Percentiles rank a stretch among this genome's conserved stretches.
Evolutionary conservation across 2,113 vertebrate genomes (phyloP).

Genomic region (Vulpes vulpes): DNA sequence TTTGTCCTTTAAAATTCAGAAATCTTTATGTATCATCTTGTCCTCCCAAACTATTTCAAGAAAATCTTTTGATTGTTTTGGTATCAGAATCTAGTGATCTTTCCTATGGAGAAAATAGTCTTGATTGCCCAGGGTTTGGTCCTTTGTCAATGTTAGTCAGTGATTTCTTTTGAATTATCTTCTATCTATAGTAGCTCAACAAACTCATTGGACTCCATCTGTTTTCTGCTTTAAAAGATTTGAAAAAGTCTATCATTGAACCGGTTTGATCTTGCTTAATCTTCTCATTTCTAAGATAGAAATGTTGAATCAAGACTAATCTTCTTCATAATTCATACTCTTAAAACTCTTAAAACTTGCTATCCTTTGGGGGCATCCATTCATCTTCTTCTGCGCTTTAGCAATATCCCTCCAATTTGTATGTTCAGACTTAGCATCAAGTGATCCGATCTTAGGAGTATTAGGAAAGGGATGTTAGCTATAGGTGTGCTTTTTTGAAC

Average conservation of each 20-base stretch:
- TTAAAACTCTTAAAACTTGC: slow-evolving; percentile 37
- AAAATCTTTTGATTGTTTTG: slow-evolving; percentile 31
- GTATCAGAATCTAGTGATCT: neutral
- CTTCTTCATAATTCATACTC: slow-evolving; percentile 63
- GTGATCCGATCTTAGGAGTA: neutral
- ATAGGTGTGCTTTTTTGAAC: neutral
- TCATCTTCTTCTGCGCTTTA: neutral
- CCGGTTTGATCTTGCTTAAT: slow-evolving; percentile 41
- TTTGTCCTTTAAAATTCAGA: slow-evolving; percentile 30
- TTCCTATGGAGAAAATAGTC: neutral
- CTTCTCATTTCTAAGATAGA: slow-evolving; percentile 50
- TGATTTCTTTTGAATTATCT: slow-evolving; percentile 50
- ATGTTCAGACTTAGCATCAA: neutral
- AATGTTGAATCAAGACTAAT: slow-evolving; percentile 63
- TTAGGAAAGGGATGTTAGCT: neutral
- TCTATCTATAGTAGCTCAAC: slow-evolving; percentile 38
- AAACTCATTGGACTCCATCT: neutral
- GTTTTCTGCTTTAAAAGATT: slow-evolving; percentile 50
- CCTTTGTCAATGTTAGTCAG: slow-evolving; percentile 31
- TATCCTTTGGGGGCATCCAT: neutral
- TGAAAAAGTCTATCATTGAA: slow-evolving; percentile 30
- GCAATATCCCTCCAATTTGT: slow-evolving; percentile 7
- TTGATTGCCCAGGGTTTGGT: slow-evolving; percentile 5
- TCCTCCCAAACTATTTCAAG: neutral
- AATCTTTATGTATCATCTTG: neutral